A percentile compares a stretch with the other conserved stretches of the same genome.
phyloP scores from a whole-genome alignment of 1,140 invertebrate genomes.

The Drosophila insularis region DNA sequence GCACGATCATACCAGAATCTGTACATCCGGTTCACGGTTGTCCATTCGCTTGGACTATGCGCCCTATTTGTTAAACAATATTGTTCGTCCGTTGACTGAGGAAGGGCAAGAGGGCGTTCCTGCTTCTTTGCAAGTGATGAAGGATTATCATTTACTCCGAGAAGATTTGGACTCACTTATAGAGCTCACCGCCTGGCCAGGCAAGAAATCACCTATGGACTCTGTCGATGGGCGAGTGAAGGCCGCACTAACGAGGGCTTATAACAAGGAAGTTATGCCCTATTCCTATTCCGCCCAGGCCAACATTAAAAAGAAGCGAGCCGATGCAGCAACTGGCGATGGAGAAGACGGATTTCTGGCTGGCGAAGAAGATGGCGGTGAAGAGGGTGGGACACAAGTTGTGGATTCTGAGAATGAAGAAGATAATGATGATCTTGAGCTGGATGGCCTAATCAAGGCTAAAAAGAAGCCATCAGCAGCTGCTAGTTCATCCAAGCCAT shows the following conservation, averaged over 20 bases:
- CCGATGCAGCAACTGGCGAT: constrained; percentile 75
- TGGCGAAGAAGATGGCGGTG: constrained; percentile 73
- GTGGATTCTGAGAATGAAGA: constrained; percentile 81
- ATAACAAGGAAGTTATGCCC: constrained; percentile 91
- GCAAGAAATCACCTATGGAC: constrained; percentile 89
- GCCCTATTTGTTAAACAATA: constrained; percentile 87
- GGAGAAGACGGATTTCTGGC: constrained; percentile 38
- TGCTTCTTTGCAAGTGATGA: constrained; percentile 89
- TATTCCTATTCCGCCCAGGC: constrained; percentile 88
- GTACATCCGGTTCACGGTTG: constrained; percentile 89
- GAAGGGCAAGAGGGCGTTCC: constrained; percentile 88
- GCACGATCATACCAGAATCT: constrained; percentile 90
- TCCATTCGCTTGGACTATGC: constrained; percentile 93
- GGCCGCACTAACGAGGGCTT: constrained; percentile 94
- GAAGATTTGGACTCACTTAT: constrained; percentile 95
- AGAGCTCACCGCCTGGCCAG: constrained; percentile 93
- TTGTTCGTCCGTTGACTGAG: constrained; percentile 89
- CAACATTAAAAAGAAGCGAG: constrained; percentile 85
- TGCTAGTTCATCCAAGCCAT: constrained; percentile 38
- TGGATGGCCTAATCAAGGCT: constrained; percentile 90
- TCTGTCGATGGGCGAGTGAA: constrained; percentile 93
- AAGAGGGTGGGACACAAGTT: constrained; percentile 79
- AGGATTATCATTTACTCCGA: constrained; percentile 91
- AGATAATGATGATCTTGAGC: constrained; percentile 87
- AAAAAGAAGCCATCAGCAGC: constrained; percentile 63